These are phyloP conservation scores for Marmota monax DNA, from an alignment of 2,113 vertebrate genomes.

Conservation along the genomic window DNA sequence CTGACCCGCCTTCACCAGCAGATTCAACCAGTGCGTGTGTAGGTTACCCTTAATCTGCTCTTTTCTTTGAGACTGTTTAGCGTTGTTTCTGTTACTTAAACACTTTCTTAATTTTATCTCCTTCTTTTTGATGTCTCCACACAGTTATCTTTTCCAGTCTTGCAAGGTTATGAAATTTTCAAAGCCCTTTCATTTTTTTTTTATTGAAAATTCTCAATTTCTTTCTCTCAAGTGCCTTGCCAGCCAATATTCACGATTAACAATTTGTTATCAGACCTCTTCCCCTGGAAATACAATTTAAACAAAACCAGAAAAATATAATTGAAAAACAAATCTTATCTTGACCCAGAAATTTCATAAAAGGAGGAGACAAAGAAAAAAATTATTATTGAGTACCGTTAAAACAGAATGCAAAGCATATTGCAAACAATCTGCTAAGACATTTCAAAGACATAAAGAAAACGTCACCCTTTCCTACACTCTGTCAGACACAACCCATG, in stretches of 20 bases:
- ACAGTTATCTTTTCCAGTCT: not conserved
- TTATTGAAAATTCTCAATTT: not conserved
- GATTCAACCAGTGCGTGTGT: not conserved
- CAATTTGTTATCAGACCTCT: not conserved
- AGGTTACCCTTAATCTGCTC: not conserved
- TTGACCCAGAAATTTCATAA: not conserved
- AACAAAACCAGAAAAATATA: not conserved
- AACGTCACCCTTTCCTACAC: not conserved
- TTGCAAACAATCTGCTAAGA: not conserved
- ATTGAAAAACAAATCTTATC: not conserved
- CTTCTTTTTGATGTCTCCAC: not conserved
- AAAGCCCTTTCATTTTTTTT: not conserved
- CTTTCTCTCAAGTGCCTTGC: not conserved
- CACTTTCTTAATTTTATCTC: not conserved
- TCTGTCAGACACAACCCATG: not conserved
- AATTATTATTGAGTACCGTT: not conserved
- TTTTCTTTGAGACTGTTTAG: not conserved
- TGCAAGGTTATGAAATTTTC: not conserved
- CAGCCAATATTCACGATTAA: not conserved
- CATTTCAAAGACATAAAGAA: not conserved
- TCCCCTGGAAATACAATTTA: not conserved
- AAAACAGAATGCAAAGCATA: not conserved
- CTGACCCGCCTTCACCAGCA: not conserved
- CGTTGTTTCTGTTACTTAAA: not conserved
- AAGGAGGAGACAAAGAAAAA: not conserved